Base-by-base conservation (phyloP, 2,797 vertebrate species). In the Acanthurus lineatus region DNA sequence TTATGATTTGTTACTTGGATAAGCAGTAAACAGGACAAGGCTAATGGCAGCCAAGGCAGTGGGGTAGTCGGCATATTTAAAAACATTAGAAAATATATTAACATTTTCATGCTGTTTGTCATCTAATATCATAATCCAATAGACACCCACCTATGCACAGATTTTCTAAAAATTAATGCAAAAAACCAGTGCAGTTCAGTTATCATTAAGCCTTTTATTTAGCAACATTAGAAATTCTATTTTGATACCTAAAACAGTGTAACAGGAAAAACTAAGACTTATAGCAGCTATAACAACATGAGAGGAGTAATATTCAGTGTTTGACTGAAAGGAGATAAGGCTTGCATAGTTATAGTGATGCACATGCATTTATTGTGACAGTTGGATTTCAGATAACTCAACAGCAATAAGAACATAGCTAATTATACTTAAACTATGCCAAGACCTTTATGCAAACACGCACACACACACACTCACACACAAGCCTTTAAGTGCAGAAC, bases 191-290 rank as follows among this genome's bases (percentile, higher is more conserved):
- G 11, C 69, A 20, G 10, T 81, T 54, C 3, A 79, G 44, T 69
- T 53, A 77, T 76, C 69, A 91, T 88, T 92, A 95, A 96, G 91
- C 90, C 91, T 98, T 98, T 32, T 98, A 98, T 97, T 98, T 94
- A 96, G 93, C 94, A 96, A 96, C 93, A 95, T 91, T 95, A 96
- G 84, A 96, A 96, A 95, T 94, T 76, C 6, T 48, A 87, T 93
- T 88, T 91, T 92, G 89, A 88, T 89, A 89, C 69, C 81, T 72
- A 95, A 94, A 93, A 87, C 79, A 91, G 93, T 76, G 88, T 91
- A 82, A 93, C 82, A 88, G 90, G 88, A 89, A 94, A 94, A 93
- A 3, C 14, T 49, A 71, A 58, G 60, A 66, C 44, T 9, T 60
- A 48, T 2, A 82, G 66, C 84, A 81, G 72, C 82, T 81, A 32